phyloP scores from a whole-genome alignment of 92 coral and sea anemone species.

The Heliopora coerulea region DNA sequence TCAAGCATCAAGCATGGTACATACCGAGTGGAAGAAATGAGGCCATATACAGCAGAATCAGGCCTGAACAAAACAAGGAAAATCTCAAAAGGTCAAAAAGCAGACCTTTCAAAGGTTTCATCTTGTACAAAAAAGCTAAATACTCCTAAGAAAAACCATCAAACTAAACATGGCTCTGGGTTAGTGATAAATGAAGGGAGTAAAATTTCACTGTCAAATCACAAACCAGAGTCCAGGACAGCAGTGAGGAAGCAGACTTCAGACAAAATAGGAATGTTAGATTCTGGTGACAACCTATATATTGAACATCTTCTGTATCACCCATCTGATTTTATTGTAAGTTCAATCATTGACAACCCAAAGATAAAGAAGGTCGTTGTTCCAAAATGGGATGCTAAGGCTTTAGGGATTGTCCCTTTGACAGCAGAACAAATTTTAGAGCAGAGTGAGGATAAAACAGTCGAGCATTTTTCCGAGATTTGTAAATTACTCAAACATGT shows the following conservation, averaged over 20 bases:
- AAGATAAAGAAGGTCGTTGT: constrained; percentile 71
- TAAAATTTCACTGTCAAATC: constrained; percentile 15
- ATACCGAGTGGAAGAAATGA: constrained; percentile 54
- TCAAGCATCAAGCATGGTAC: constrained; percentile 77
- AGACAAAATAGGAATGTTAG: constrained; percentile 4
- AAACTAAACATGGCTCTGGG: not conserved
- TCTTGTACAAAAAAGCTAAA: not conserved
- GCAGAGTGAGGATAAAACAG: constrained; percentile 58
- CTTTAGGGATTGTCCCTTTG: constrained; percentile 74
- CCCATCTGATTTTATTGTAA: constrained; percentile 77
- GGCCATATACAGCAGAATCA: constrained; percentile 52
- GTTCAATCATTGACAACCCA: constrained; percentile 92
- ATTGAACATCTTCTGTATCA: constrained; percentile 66
- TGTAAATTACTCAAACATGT: constrained; percentile 56
- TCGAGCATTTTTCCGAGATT: constrained; percentile 65
- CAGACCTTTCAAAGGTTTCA: constrained; percentile 17
- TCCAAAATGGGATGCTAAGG: constrained; percentile 88
- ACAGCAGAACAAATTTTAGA: constrained; percentile 80
- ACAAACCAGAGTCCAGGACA: constrained; percentile 18
- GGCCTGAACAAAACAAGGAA: constrained; percentile 1
- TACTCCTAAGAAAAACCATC: constrained; percentile 1
- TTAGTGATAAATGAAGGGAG: not conserved
- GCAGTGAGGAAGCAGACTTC: constrained; percentile 1
- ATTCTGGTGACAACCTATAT: constrained; percentile 7
- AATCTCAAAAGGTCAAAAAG: constrained; percentile 7